Evolutionary conservation across 92 coral and sea anemone genomes (phyloP).

Genomic region (Virgularia gustaviana): DNA sequence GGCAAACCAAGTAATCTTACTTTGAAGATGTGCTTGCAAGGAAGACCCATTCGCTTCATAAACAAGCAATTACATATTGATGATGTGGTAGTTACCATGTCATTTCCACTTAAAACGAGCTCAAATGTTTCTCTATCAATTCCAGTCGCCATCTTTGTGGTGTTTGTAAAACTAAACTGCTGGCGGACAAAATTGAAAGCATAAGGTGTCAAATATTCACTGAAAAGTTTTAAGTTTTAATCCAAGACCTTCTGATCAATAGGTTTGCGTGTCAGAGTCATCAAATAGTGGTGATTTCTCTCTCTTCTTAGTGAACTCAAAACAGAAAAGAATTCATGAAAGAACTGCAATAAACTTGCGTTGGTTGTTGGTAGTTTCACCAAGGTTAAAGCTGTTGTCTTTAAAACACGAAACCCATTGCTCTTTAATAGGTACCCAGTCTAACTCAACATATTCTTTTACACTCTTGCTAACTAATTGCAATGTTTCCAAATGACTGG

Average conservation of each 20-base stretch:
- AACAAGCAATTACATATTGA: constrained; percentile 47
- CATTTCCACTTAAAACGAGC: neutral
- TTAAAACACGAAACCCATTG: constrained; percentile 39
- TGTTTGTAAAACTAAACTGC: constrained; percentile 30
- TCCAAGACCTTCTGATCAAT: constrained; percentile 30
- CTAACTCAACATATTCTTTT: neutral
- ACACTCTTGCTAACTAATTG: neutral
- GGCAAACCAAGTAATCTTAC: constrained; percentile 55
- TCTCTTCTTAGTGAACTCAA: constrained; percentile 43
- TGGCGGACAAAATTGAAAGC: constrained; percentile 45
- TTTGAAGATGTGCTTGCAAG: constrained; percentile 65
- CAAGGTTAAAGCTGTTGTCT: constrained; percentile 34
- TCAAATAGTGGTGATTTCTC: constrained; percentile 51
- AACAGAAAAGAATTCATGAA: constrained; percentile 42
- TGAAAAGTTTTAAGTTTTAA: constrained; percentile 24
- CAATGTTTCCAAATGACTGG: constrained; percentile 11
- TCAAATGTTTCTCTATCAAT: neutral
- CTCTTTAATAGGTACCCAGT: constrained; percentile 20
- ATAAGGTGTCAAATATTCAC: constrained; percentile 46
- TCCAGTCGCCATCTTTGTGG: constrained; percentile 1
- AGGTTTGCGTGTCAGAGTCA: constrained; percentile 42
- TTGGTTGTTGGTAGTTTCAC: constrained; percentile 59
- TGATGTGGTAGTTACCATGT: constrained; percentile 10
- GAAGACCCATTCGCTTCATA: constrained; percentile 54
- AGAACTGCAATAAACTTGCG: constrained; percentile 51